phyloP scores from a whole-genome alignment of 2,888 invertebrate species.

The Plebejus melissa region DNA sequence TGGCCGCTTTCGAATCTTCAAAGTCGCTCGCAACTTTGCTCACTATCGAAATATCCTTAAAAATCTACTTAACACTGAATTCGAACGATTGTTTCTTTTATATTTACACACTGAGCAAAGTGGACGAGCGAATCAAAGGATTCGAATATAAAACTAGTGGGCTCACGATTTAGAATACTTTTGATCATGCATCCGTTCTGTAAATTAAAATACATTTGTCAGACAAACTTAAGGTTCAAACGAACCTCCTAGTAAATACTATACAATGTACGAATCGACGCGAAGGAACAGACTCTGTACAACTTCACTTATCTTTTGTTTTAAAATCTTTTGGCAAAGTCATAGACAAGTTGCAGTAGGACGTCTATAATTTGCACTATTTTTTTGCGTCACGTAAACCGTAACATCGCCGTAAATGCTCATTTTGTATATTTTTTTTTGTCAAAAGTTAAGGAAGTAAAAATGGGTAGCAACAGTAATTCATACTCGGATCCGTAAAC shows the following conservation, averaged over 20 bases:
- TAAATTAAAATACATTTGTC: conserved; percentile 9
- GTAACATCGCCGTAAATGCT: conserved; percentile 21
- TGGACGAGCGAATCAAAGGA: not conserved
- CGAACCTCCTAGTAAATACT: conserved; percentile 9
- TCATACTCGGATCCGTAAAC: conserved; percentile 41
- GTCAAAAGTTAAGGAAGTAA: conserved; percentile 38
- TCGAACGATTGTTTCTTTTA: conserved; percentile 25
- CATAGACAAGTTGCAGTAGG: conserved; percentile 15
- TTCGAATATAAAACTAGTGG: conserved; percentile 5
- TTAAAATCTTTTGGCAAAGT: conserved; percentile 17
- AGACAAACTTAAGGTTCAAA: not conserved
- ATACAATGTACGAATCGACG: conserved; percentile 19
- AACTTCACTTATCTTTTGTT: conserved; percentile 19
- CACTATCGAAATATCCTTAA: conserved; percentile 20
- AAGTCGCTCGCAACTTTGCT: not conserved
- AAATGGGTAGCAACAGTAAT: conserved; percentile 45
- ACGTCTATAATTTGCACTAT: conserved; percentile 19
- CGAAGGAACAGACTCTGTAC: not conserved
- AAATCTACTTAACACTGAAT: conserved; percentile 21
- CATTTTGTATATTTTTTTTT: conserved; percentile 21
- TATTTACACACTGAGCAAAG: conserved; percentile 15
- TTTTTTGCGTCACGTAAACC: conserved; percentile 16
- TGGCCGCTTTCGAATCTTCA: not conserved
- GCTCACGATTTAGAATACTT: not conserved
- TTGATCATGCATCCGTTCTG: not conserved